Evolutionary conservation across 2,113 vertebrate genomes (phyloP).

Genomic region (Laticauda laticaudata): DNA sequence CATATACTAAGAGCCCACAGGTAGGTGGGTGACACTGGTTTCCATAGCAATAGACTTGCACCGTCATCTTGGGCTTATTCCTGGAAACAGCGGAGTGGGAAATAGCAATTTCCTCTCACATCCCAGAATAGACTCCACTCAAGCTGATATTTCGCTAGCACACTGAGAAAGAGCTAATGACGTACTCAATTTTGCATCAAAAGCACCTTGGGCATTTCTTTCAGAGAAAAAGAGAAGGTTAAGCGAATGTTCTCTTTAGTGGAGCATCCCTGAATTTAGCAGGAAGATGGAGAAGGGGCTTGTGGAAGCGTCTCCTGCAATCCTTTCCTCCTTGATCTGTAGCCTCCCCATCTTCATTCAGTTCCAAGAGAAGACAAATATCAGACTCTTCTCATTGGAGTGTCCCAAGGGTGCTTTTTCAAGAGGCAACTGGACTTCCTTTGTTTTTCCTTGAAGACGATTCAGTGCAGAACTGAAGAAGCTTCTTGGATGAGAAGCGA

Average conservation of each 20-base stretch:
- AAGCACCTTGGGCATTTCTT: neutral
- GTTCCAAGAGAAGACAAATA: neutral
- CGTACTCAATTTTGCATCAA: conserved; percentile 28
- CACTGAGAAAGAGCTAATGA: conserved; percentile 30
- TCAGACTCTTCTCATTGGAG: neutral
- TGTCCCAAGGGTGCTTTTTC: neutral
- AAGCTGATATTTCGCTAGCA: conserved; percentile 40
- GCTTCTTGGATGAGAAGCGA: neutral
- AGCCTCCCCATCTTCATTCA: neutral
- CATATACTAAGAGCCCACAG: conserved; percentile 33
- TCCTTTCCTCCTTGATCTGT: neutral
- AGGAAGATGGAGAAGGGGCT: no score
- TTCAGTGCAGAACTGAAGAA: neutral
- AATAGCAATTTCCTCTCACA: conserved; percentile 42
- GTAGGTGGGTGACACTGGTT: conserved; percentile 49
- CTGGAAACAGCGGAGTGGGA: conserved; percentile 40
- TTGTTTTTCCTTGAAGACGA: neutral
- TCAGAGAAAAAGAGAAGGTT: neutral
- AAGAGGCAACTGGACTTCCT: neutral
- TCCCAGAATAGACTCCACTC: conserved; percentile 55
- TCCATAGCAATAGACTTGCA: conserved; percentile 62
- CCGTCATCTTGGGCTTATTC: conserved; percentile 58
- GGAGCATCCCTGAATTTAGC: neutral
- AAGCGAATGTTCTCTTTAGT: neutral
- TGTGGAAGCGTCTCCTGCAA: neutral